Base-by-base conservation (phyloP, 2,797 vertebrate genomes). In the Sebastiscus albofasciatus region DNA sequence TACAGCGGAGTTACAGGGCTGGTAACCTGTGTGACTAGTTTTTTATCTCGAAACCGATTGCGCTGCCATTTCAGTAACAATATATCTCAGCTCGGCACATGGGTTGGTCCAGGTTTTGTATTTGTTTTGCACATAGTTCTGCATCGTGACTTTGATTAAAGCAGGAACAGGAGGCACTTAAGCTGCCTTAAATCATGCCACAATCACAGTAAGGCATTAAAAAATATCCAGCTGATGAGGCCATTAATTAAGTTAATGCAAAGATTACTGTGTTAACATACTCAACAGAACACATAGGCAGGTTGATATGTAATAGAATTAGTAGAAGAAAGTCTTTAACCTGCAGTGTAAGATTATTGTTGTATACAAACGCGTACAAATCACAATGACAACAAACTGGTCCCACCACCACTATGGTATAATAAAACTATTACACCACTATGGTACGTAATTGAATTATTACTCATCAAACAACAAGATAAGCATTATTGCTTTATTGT, bases 11-110 rank as follows among this genome's bases (percentile, higher is more conserved):
- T 8, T 62, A 72, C 55, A 54, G n/a, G 10, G 58, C 60, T n/a
- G 81, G 82, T 90, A 90, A 92, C 93, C 87, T 83, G 92, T 89
- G 81, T 69, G 80, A 91, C 90, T 54, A 89, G 85, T 94, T 93
- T 58, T 84, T 90, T 88, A 90, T 91, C 88, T 88, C 65, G 52
- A 33, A 33, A 69, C 52, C 12, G 31, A 70, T 70, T 79, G 72
- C 49, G 3, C n/a, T 76, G 75, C 67, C 68, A 80, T 87, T 76
- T 83, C 56, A 75, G 78, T 75, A 92, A 90, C 89, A 87, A 79
- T 83, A 81, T 75, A 56, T 79, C 76, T 72, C 29, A 7, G 65
- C 67, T 34, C 46, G 5, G 66, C 70, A 18, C 81, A 82, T 67
- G 83, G 90, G 86, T 69, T 90, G 87, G 85, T 80, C 85, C 11